phyloP scores from a whole-genome alignment of 2,113 vertebrate species.

The Amazona vittata region DNA sequence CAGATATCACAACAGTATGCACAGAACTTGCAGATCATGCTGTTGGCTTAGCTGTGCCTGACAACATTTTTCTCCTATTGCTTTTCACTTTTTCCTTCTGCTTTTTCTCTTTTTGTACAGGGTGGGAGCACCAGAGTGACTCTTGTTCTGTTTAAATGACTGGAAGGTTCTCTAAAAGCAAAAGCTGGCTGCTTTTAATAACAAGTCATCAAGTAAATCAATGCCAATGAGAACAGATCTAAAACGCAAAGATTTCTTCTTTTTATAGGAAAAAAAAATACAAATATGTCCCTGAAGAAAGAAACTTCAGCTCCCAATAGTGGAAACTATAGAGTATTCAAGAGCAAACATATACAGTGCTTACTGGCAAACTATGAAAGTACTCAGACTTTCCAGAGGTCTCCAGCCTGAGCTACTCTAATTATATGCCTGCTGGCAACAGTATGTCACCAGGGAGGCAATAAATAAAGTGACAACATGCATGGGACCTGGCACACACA shows the following conservation, averaged over 20 bases:
- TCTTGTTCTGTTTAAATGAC: slow-evolving; percentile 17
- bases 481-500: slow-evolving; percentile 9
- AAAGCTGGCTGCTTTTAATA: slow-evolving; percentile 39
- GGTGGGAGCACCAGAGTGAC: background rate
- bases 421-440: slow-evolving; percentile 17
- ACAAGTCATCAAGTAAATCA: slow-evolving; percentile 15
- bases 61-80: slow-evolving; percentile 47
- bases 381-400: background rate
- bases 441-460: slow-evolving; percentile 20
- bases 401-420: slow-evolving; percentile 27
- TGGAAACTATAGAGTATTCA: background rate
- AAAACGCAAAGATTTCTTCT: slow-evolving; percentile 6
- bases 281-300: background rate
- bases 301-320: background rate
- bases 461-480: slow-evolving; percentile 41
- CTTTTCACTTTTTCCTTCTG: slow-evolving; percentile 6
- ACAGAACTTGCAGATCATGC: slow-evolving; percentile 62
- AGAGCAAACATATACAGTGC: background rate
- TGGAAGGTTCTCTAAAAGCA: slow-evolving; percentile 6
- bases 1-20: slow-evolving; percentile 64
- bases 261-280: background rate
- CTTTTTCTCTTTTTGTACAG: background rate
- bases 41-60: slow-evolving; percentile 60
- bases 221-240: background rate
- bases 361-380: slow-evolving; percentile 24